phyloP scores from a whole-genome alignment of 2,888 invertebrate genomes.

The Drosophila leonis region DNA sequence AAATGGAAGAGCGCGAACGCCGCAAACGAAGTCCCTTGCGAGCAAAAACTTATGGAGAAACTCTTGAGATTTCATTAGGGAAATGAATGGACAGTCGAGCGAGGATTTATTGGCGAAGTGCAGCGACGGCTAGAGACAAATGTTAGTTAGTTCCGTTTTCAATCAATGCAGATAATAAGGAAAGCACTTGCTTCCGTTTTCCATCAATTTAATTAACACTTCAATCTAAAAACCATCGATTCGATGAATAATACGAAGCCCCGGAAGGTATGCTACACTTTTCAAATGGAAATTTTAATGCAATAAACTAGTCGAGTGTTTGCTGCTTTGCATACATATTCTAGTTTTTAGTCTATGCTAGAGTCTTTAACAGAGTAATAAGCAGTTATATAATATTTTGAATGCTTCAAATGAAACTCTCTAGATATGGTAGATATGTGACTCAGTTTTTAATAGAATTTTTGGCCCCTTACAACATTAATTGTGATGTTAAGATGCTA shows the following conservation, averaged over 20 bases:
- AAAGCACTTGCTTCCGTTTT: background rate
- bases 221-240: no score
- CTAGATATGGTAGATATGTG: no score
- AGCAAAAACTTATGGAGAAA: background rate
- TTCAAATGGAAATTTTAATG: background rate
- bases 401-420: no score
- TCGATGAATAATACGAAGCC: background rate
- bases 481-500: no score
- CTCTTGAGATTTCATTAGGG: conserved; percentile 7
- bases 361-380: no score
- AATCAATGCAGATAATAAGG: conserved; percentile 1
- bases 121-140: background rate
- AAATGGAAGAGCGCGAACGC: conserved; percentile 11
- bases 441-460: no score
- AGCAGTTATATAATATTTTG: no score
- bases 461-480: no score
- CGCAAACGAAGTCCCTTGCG: conserved; percentile 9
- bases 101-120: background rate
- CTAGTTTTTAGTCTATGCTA: no score
- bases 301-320: no score
- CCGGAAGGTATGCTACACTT: background rate
- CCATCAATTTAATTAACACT: background rate
- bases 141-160: conserved; percentile 1
- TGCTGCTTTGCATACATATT: no score
- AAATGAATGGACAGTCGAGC: conserved; percentile 1